Evolutionary conservation across 2,888 invertebrate species (phyloP).

Genomic region (Nezara viridula): DNA sequence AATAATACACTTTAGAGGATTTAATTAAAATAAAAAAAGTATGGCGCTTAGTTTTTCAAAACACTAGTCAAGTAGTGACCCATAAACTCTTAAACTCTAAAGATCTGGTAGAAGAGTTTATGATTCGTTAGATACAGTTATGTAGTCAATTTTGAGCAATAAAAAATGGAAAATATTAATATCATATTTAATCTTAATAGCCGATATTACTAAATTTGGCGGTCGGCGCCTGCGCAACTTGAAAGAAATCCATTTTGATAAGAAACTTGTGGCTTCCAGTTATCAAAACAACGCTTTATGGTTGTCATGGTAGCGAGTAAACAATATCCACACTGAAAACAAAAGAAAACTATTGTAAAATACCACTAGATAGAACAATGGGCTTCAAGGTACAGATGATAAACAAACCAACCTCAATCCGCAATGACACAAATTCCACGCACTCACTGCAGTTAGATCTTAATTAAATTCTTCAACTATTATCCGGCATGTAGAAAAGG

Average conservation of each 20-base stretch:
- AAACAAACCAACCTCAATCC: conserved; percentile 10
- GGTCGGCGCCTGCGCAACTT: conserved; percentile 49
- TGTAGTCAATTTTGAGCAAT: conserved; percentile 10
- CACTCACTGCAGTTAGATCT: not conserved
- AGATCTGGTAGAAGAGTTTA: not conserved
- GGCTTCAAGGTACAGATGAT: not conserved
- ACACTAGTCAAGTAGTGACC: not conserved
- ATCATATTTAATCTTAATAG: conserved; percentile 43
- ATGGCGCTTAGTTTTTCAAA: conserved; percentile 34
- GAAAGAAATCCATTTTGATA: conserved; percentile 47
- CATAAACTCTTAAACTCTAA: not conserved
- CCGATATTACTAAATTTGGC: conserved; percentile 47
- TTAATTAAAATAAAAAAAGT: conserved; percentile 29
- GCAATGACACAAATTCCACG: not conserved
- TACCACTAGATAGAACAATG: no score
- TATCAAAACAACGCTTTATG: conserved; percentile 43
- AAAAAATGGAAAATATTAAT: conserved; percentile 1
- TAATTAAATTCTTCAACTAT: not conserved
- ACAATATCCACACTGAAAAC: not conserved
- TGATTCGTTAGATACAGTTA: not conserved
- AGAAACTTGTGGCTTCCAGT: conserved; percentile 51
- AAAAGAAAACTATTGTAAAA: not conserved
- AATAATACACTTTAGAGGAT: not conserved
- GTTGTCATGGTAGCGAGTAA: conserved; percentile 41
- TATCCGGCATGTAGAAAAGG: not conserved